phyloP scores from a whole-genome alignment of 2,797 vertebrate species.

The Lerista edwardsae region DNA sequence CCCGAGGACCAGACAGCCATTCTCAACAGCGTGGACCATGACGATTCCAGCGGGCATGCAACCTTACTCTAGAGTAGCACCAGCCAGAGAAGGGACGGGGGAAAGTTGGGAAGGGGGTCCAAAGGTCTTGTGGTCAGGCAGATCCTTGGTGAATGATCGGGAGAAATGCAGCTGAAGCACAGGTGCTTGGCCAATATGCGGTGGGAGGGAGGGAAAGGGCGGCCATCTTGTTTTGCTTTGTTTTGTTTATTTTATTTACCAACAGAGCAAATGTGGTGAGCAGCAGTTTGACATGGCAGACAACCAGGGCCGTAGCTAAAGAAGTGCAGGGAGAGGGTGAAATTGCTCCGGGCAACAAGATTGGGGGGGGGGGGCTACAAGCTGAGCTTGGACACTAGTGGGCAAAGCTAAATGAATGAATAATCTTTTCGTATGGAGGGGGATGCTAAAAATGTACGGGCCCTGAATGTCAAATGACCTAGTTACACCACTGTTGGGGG shows the following conservation, averaged over 20 bases:
- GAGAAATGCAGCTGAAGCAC: background rate
- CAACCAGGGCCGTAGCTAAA: too few species aligned
- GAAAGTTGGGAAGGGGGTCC: slow-evolving; percentile 30
- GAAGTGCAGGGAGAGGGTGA: too few species aligned
- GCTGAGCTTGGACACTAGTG: too few species aligned
- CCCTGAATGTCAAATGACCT: too few species aligned
- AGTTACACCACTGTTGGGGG: too few species aligned
- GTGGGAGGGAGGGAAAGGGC: background rate
- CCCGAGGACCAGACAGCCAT: slow-evolving; percentile 95
- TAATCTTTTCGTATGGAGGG: too few species aligned
- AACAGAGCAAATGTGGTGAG: background rate
- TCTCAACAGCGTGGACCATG: slow-evolving; percentile 91
- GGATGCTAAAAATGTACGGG: too few species aligned
- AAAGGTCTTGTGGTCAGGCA: background rate
- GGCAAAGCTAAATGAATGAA: too few species aligned
- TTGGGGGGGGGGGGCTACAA: too few species aligned
- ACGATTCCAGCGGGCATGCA: slow-evolving; percentile 86
- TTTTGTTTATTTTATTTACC: too few species aligned
- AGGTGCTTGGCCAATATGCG: background rate
- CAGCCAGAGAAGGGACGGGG: slow-evolving; percentile 58
- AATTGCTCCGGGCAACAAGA: too few species aligned
- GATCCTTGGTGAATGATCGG: background rate
- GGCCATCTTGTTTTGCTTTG: background rate
- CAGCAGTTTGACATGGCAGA: background rate
- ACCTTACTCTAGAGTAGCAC: slow-evolving; percentile 84